Evolutionary conservation across 2,888 invertebrate genomes (phyloP), one percentile per base, ranked within the genome.

Genomic region (Ophioninae sp.): DNA sequence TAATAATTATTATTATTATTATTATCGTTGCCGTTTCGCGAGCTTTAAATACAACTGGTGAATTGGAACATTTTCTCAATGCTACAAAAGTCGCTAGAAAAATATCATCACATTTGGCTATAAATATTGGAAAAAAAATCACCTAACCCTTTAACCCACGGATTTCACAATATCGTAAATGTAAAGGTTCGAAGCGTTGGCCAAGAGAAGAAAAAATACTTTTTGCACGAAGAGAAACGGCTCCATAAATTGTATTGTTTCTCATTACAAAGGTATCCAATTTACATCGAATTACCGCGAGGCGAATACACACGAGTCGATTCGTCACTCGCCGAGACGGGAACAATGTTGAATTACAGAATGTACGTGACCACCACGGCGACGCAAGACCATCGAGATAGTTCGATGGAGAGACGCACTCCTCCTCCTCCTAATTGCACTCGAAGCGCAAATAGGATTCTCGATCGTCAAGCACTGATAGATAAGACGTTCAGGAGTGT

Each of bases 261-360:
- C 39, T 72, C 17, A 41, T 41, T 61, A 41, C 17, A 41, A 61
- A 39, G 20, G 13, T 30, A 7, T 61, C 13, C 56, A 6, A 65
- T 75, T 37, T 57, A 20, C 39, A 56, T 56, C 5, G 39, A 65
- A 37, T 39, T n/a, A 10, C 37, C 20, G 56, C 21, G 64, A 67
- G 17, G 39, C 7, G 76, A 76, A 68, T 67, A 23, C 20, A 57
- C 23, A 57, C n/a, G 39, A 39, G 67, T 21, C 41, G 59, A 59
- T 41, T 67, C 17, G 41, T 56, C 67, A 23, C 37, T 57, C 41
- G 20, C 23, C 41, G 7, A 59, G 59, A 59, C 59, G 23, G 17
- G 41, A 67, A 67, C 67, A 59, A 76, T 79, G 70, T 56, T 70
- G 61, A 79, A 79, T 79, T 79, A 79, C 78, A 44, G 56, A 70